Evolutionary conservation across 2,113 vertebrate species (phyloP).

Genomic region (Marmota monax): DNA sequence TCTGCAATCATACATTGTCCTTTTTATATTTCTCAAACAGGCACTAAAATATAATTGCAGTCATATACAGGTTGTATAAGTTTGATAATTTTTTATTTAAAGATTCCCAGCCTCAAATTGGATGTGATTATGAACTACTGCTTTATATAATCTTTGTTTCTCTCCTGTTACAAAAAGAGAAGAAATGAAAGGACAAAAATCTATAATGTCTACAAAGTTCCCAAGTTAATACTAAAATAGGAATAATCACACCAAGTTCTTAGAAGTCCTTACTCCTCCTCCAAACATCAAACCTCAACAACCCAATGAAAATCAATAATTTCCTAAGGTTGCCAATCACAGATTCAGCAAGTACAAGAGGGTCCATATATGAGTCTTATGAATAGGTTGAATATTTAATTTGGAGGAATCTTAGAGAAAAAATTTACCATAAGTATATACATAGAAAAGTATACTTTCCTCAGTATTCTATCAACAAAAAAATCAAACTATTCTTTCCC

Average conservation of each 20-base stretch:
- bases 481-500: background rate
- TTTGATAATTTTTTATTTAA: background rate
- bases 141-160: background rate
- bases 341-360: background rate
- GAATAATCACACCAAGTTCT: background rate
- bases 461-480: background rate
- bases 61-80: background rate
- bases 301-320: fast-evolving
- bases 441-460: background rate
- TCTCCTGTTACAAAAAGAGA: background rate
- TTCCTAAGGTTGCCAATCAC: fast-evolving
- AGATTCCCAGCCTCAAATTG: background rate
- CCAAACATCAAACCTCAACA: background rate
- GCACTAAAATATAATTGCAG: background rate
- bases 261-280: background rate
- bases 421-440: background rate
- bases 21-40: background rate
- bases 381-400: background rate
- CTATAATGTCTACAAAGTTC: background rate
- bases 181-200: background rate
- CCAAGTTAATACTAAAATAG: background rate
- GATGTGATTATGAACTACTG: background rate
- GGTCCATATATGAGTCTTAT: fast-evolving
- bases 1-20: background rate
- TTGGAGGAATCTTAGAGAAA: background rate